phyloP scores from a whole-genome alignment of 2,113 vertebrate genomes.

The Prionailurus viverrinus region DNA sequence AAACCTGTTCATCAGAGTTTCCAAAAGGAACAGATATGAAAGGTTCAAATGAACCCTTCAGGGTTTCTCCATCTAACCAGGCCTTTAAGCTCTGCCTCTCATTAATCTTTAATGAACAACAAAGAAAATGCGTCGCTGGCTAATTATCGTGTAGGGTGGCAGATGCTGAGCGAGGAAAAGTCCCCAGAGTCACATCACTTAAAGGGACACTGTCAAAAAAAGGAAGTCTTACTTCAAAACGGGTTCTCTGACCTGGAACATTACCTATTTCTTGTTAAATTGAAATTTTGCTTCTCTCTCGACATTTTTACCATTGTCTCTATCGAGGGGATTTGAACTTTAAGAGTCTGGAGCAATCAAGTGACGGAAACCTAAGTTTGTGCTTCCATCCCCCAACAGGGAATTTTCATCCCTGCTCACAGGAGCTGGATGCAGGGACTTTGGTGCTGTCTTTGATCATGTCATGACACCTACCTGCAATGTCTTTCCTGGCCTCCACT shows the following conservation, averaged over 20 bases:
- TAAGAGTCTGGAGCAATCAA: not conserved
- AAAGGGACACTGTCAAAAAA: slow-evolving; percentile 75
- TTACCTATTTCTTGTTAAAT: slow-evolving; percentile 23
- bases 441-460: accelerated
- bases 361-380: not conserved
- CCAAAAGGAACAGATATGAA: slow-evolving; percentile 64
- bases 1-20: slow-evolving; percentile 71
- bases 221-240: slow-evolving; percentile 51
- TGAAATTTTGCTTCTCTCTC: not conserved
- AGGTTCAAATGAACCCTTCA: slow-evolving; percentile 78
- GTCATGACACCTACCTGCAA: too few relatives aligned
- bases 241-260: slow-evolving; percentile 43
- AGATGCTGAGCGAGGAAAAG: slow-evolving; percentile 56
- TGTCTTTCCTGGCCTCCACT: not conserved
- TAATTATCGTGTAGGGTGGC: slow-evolving; percentile 72
- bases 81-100: slow-evolving; percentile 60
- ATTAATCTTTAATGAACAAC: slow-evolving; percentile 80
- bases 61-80: slow-evolving; percentile 61
- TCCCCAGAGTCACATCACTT: slow-evolving; percentile 62
- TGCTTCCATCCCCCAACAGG: not conserved
- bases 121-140: slow-evolving; percentile 63
- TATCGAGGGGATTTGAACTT: not conserved
- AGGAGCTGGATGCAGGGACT: not conserved
- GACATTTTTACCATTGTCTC: not conserved
- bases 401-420: not conserved